Evolutionary conservation across 2,797 vertebrate species (phyloP), one percentile per base, ranked within the genome.

Genomic region (Xenopus petersii): DNA sequence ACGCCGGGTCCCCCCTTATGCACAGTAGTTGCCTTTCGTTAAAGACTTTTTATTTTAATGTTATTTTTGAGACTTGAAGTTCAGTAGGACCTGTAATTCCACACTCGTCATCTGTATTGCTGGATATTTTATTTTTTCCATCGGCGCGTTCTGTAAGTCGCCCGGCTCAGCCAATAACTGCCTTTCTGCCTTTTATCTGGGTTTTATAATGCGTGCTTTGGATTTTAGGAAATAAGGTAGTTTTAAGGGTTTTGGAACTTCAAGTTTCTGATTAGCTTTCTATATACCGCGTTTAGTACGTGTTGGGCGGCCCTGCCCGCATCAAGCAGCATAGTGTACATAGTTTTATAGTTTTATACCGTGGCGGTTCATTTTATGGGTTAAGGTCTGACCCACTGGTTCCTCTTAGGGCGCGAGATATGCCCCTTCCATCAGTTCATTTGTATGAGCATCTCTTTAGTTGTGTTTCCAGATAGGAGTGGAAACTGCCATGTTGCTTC

Each of bases 1-100:
- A 12, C 15, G 49, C 10, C 15, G 10, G 49, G 36, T 6, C 36
- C 36, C 36, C 36, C 6, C 6, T 42, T 42, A 42, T 9, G 36
- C 36, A 42, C 36, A 42, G 36, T 9, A 42, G 36, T 42, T n/a
- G 10, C 11, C 33, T 64, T 67, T 48, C n/a, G 47, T 54, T 68
- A 63, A 68, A 77, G 49, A 47, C 49, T 9, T 9, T n/a, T 73
- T 36, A 63, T 75, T 70, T 75, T 69, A 60, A 65, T 65, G 55
- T 54, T 74, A 54, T 64, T 70, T 9, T 70, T 46, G 65, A 66
- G 67, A 74, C 77, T 77, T 55, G 6, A 47, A 12, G 15, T 16
- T 36, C 36, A 63, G 66, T 71, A 68, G 47, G 64, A 51, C 67
- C 64, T 54, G n/a, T 64, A 77, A 68, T 59, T 26, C 60, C 51